Evolutionary conservation across 2,888 invertebrate genomes (phyloP).

Genomic region (Cephus rjabovi): DNA sequence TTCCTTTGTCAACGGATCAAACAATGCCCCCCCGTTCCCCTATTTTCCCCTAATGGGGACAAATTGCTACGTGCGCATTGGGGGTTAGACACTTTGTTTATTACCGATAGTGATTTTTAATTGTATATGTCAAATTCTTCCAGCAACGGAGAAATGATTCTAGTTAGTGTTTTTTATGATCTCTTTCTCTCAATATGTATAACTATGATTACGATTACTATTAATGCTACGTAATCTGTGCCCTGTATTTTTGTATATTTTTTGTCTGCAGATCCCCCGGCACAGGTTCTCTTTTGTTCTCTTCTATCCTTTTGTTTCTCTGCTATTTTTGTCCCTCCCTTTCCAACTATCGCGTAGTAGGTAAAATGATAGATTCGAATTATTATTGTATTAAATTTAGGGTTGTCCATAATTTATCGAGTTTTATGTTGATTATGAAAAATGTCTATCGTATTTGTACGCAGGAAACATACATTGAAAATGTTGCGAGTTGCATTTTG

Average conservation of each 20-base stretch:
- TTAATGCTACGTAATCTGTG: conserved; percentile 61
- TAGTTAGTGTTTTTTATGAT: conserved; percentile 68
- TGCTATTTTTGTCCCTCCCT: conserved; percentile 5
- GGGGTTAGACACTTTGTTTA: conserved; percentile 57
- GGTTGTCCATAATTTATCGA: conserved; percentile 64
- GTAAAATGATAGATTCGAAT: conserved; percentile 46
- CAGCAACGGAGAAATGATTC: conserved; percentile 57
- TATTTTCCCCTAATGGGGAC: background rate
- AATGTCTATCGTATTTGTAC: conserved; percentile 30
- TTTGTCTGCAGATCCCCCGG: conserved; percentile 12
- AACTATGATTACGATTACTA: conserved; percentile 56
- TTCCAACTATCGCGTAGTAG: conserved; percentile 44
- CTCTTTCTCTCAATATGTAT: conserved; percentile 65
- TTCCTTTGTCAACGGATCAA: conserved; percentile 59
- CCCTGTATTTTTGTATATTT: conserved; percentile 37
- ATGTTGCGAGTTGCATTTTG: conserved; percentile 25
- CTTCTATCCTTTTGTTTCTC: background rate
- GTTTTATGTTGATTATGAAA: conserved; percentile 35
- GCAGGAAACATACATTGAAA: conserved; percentile 26
- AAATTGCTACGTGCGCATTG: background rate
- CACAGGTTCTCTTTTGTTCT: conserved; percentile 7
- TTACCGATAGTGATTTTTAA: conserved; percentile 60
- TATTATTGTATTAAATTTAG: conserved; percentile 52
- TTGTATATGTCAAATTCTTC: conserved; percentile 54
- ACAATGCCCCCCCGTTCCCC: conserved; percentile 31